Conservation (phyloP, 2,888 invertebrate species). For the Protodeltote pygarga region DNA sequence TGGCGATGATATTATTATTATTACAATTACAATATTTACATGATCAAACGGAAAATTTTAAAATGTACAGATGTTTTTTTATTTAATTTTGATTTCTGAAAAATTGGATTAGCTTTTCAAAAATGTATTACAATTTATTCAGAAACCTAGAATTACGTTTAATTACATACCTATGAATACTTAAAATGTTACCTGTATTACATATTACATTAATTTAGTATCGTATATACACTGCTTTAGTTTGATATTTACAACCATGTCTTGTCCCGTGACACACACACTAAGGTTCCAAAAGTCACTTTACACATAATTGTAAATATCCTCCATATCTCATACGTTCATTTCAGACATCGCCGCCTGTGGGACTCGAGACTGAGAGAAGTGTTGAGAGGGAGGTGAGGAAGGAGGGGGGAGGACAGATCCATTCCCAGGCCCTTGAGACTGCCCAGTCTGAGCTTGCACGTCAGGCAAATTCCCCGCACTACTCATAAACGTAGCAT, state of each 20-base stretch:
- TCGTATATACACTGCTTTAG: conserved; percentile 59
- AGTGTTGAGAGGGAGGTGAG: conserved; percentile 78
- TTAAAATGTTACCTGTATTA: conserved; percentile 65
- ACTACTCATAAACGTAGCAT: conserved; percentile 82
- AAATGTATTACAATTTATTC: conserved; percentile 39
- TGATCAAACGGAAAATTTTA: conserved; percentile 24
- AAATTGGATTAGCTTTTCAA: conserved; percentile 32
- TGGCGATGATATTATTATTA: conserved; percentile 35
- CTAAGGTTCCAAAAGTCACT: conserved; percentile 64
- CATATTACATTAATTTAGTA: conserved; percentile 57
- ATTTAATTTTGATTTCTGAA: conserved; percentile 29
- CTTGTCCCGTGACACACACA: conserved; percentile 69
- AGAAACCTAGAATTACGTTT: conserved; percentile 49
- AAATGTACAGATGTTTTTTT: conserved; percentile 32
- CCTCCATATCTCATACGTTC: conserved; percentile 93
- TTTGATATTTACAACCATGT: conserved; percentile 84
- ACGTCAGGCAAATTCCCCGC: conserved; percentile 81
- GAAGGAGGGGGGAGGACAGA: conserved; percentile 68
- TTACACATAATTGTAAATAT: conserved; percentile 87
- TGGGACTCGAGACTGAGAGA: conserved; percentile 88
- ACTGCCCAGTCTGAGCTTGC: conserved; percentile 81
- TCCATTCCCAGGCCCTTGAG: conserved; percentile 76
- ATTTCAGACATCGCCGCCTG: conserved; percentile 95
- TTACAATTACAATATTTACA: conserved; percentile 46
- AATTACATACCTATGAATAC: conserved; percentile 54